Percentiles rank a stretch among this genome's conserved stretches.
Conservation (phyloP, 1,140 invertebrate genomes). For the Streblospio benedicti region DNA sequence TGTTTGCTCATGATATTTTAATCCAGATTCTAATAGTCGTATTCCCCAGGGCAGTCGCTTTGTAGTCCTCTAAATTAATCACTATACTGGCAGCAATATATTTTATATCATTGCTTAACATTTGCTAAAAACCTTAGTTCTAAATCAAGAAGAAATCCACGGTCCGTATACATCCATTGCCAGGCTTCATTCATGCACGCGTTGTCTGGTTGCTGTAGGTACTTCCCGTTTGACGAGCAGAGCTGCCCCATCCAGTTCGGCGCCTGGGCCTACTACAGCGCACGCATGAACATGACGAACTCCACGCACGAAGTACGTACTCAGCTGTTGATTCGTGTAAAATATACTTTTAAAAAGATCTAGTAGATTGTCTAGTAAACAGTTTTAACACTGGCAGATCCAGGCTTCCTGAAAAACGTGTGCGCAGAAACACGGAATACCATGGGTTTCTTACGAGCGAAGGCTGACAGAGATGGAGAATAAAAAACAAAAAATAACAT, state of each 20-base stretch:
- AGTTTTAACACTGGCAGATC: too few species aligned
- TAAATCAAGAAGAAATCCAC: background rate
- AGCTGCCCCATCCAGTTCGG: slow-evolving; percentile 17
- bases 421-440: too few species aligned
- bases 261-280: slow-evolving; percentile 16
- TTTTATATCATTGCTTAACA: background rate
- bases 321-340: too few species aligned
- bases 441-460: too few species aligned
- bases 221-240: slow-evolving; percentile 23
- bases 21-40: too few species aligned
- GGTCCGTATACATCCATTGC: background rate
- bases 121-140: background rate
- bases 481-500: too few species aligned
- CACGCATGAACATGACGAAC: slow-evolving; percentile 16
- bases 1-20: too few species aligned
- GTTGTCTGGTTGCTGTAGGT: slow-evolving; percentile 18
- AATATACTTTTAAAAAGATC: too few species aligned
- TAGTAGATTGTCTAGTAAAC: too few species aligned
- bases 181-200: background rate
- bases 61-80: background rate
- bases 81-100: background rate
- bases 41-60: background rate
- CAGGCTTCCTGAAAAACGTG: too few species aligned
- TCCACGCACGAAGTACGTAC: slow-evolving; percentile 7
- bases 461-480: too few species aligned